Conservation (phyloP, 2,888 invertebrate species). For the Cephalotes varians region DNA sequence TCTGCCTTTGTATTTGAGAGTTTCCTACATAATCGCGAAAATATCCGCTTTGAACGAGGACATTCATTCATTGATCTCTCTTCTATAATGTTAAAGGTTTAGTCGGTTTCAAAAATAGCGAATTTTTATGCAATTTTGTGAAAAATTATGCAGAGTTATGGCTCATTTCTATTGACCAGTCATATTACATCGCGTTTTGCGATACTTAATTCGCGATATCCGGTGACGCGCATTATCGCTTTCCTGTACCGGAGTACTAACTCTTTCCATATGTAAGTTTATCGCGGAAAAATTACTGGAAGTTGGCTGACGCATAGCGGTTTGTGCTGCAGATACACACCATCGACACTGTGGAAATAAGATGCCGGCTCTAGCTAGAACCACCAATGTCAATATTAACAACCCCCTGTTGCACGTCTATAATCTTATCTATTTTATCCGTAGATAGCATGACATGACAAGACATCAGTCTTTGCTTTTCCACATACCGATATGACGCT, state of each 20-base stretch:
- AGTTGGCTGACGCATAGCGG: slow-evolving; percentile 24
- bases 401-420: slow-evolving; percentile 49
- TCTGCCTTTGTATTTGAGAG: background rate
- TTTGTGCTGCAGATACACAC: background rate
- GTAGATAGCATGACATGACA: slow-evolving; percentile 39
- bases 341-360: slow-evolving; percentile 19
- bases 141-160: background rate
- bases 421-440: slow-evolving; percentile 62
- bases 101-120: background rate
- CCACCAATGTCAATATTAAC: slow-evolving; percentile 64
- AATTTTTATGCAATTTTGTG: background rate
- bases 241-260: slow-evolving; percentile 15
- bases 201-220: slow-evolving; percentile 17
- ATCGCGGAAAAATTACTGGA: slow-evolving; percentile 29
- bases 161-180: background rate
- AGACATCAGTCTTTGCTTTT: slow-evolving; percentile 42
- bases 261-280: slow-evolving; percentile 3
- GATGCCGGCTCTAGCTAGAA: slow-evolving; percentile 29
- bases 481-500: slow-evolving; percentile 39
- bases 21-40: slow-evolving; percentile 8
- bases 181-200: background rate
- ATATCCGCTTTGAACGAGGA: slow-evolving; percentile 11
- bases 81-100: background rate
- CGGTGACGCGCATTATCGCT: slow-evolving; percentile 13
- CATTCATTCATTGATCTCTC: slow-evolving; percentile 18